These are phyloP conservation scores for Micronisus gabar DNA, from an alignment of 2,113 vertebrate species.

Conservation along the genomic window DNA sequence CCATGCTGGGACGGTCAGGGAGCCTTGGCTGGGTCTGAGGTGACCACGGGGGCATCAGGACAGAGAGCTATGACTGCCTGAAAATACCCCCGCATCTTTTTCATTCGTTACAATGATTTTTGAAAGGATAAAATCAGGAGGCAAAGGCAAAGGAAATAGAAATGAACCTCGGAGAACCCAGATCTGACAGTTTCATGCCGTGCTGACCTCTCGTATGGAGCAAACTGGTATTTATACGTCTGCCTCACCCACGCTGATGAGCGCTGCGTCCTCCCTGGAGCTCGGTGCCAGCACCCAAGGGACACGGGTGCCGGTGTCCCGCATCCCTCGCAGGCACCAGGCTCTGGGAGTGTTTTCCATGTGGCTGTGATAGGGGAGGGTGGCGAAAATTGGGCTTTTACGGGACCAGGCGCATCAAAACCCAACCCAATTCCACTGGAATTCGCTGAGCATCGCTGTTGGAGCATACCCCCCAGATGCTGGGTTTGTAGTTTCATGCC, in stretches of 20 bases:
- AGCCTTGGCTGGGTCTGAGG: neutral
- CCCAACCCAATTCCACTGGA: neutral
- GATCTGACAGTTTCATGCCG: rapidly evolving
- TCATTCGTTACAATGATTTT: neutral
- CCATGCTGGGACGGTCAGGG: rapidly evolving
- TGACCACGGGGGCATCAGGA: neutral
- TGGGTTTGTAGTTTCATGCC: neutral
- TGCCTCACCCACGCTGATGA: neutral
- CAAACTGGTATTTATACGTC: neutral
- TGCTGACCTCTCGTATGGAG: rapidly evolving
- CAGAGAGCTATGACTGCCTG: neutral
- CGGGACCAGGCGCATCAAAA: rapidly evolving
- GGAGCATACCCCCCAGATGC: neutral
- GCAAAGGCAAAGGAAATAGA: neutral
- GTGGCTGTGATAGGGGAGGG: rapidly evolving
- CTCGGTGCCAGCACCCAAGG: neutral
- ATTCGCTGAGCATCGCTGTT: neutral
- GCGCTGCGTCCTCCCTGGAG: neutral
- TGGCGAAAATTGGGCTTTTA: rapidly evolving
- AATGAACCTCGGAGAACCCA: neutral
- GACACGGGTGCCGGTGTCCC: rapidly evolving
- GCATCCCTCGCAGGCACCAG: neutral
- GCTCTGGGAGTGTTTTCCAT: neutral
- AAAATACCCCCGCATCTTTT: neutral
- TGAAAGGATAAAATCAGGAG: neutral